A percentile compares a stretch with the other conserved stretches of the same genome.
Evolutionary conservation across 2,797 vertebrate genomes (phyloP).

Genomic region (Gymnothorax reevesii): DNA sequence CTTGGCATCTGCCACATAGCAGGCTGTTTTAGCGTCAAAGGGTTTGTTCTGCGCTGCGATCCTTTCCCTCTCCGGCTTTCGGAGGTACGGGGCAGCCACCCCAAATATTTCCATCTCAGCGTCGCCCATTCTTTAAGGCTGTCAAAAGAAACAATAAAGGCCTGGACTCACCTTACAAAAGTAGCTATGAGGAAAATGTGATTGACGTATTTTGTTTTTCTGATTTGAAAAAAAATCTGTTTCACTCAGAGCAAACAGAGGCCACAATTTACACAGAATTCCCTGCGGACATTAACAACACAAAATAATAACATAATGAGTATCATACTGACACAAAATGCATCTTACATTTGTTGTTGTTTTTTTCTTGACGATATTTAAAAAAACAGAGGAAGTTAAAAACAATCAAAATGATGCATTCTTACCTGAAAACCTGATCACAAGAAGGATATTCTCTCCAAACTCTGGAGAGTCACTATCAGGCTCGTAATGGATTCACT

Average conservation of each 20-base stretch:
- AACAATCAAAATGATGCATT: background rate
- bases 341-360: background rate
- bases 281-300: too few species aligned
- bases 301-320: background rate
- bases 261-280: background rate
- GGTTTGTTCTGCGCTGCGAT: slow-evolving; percentile 81
- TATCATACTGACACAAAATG: background rate
- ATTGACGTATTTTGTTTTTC: background rate
- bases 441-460: background rate
- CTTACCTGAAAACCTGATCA: slow-evolving; percentile 35
- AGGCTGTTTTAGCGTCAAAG: slow-evolving; percentile 89
- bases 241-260: background rate
- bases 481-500: background rate
- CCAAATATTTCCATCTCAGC: slow-evolving; percentile 81
- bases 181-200: background rate
- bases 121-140: slow-evolving; percentile 69
- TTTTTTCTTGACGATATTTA: background rate
- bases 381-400: background rate
- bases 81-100: slow-evolving; percentile 76
- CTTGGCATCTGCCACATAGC: slow-evolving; percentile 82
- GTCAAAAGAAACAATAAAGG: background rate
- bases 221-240: background rate
- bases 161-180: background rate
- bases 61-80: slow-evolving; percentile 84
- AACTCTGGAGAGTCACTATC: background rate